These are phyloP conservation scores for Neogale vison DNA, from an alignment of 2,113 vertebrate species.

Conservation along the genomic window DNA sequence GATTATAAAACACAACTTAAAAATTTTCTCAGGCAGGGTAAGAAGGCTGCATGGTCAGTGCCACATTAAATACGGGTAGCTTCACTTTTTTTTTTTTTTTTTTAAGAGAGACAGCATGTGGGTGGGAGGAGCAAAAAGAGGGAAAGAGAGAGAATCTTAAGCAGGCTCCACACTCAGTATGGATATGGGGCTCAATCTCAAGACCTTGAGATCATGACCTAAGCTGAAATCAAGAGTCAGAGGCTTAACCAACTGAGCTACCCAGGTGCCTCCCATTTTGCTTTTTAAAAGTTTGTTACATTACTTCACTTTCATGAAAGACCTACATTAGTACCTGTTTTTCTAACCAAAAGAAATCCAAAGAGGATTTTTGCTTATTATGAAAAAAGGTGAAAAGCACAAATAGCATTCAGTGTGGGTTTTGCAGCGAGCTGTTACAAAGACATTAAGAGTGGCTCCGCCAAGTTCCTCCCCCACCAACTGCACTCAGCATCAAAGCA, in stretches of 20 bases:
- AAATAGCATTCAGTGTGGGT: neutral
- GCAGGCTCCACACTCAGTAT: neutral
- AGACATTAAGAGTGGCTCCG: neutral
- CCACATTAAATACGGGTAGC: neutral
- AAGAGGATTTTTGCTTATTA: neutral
- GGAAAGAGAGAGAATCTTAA: neutral
- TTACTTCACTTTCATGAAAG: neutral
- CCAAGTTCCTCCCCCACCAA: neutral
- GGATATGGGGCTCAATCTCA: neutral
- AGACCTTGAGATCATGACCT: neutral
- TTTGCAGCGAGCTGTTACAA: neutral
- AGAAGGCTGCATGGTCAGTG: neutral
- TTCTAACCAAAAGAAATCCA: neutral
- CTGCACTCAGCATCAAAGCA: neutral
- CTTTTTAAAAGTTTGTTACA: neutral
- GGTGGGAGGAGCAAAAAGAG: neutral
- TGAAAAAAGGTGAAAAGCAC: neutral
- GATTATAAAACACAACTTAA: slow-evolving; percentile 16
- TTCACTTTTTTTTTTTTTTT: neutral
- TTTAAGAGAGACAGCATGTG: neutral
- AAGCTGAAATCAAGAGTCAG: neutral
- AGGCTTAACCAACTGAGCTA: neutral
- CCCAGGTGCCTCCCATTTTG: no score
- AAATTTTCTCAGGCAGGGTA: neutral
- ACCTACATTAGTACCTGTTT: neutral